These are phyloP conservation scores for Aeoliscus strigatus DNA, from an alignment of 2,797 vertebrate genomes.

Conservation along the genomic window DNA sequence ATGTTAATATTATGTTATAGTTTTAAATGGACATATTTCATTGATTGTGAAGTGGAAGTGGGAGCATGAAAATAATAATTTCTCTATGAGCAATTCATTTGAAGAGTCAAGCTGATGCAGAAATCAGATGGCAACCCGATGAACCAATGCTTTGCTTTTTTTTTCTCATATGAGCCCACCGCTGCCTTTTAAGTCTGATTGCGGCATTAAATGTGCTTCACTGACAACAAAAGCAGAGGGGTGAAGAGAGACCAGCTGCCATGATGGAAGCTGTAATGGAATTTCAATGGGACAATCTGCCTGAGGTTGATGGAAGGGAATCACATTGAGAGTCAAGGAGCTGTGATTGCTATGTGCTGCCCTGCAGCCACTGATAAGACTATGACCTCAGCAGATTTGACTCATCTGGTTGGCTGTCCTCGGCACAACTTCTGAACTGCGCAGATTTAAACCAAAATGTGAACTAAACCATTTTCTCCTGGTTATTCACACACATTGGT, in stretches of 20 bases:
- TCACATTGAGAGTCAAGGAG: constrained; percentile 55
- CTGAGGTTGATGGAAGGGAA: constrained; percentile 58
- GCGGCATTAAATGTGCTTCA: constrained; percentile 61
- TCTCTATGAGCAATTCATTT: too few relatives aligned
- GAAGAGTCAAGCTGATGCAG: constrained; percentile 22
- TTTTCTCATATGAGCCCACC: constrained; percentile 48
- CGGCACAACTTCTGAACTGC: constrained; percentile 16
- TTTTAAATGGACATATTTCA: too few relatives aligned
- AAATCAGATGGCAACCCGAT: constrained; percentile 40
- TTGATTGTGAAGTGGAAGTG: too few relatives aligned
- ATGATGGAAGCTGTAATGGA: constrained; percentile 67
- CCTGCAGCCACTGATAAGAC: constrained; percentile 52
- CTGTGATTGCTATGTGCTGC: constrained; percentile 56
- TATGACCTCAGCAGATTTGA: constrained; percentile 47
- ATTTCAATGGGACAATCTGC: constrained; percentile 70
- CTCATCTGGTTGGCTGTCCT: constrained; percentile 15
- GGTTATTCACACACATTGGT: too few relatives aligned
- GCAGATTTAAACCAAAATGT: constrained; percentile 25
- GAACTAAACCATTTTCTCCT: constrained; percentile 1
- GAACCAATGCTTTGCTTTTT: constrained; percentile 44
- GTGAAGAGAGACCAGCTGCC: constrained; percentile 33
- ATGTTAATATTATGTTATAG: too few relatives aligned
- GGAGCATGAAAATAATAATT: too few relatives aligned
- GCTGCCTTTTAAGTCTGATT: constrained; percentile 47
- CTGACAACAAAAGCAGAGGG: constrained; percentile 55